A percentile compares a stretch with the other conserved stretches of the same genome.
phyloP scores from a whole-genome alignment of 2,113 vertebrate species.

The Octodon degus region DNA sequence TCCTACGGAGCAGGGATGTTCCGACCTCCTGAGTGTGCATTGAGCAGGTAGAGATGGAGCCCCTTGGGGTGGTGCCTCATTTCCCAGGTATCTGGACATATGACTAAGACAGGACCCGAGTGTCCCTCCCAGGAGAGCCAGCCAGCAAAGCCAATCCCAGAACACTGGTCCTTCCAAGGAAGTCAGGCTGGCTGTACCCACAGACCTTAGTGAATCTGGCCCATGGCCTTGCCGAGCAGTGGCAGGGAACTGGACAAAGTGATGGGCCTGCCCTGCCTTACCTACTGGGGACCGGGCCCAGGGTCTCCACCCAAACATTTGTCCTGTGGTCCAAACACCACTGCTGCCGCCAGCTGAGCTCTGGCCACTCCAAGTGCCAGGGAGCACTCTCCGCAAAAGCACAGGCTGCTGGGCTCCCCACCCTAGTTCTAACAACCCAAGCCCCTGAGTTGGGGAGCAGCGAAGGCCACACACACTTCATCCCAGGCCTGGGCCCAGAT shows the following conservation, averaged over 20 bases:
- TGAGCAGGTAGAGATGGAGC: background rate
- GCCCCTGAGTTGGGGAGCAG: background rate
- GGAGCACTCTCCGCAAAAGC: background rate
- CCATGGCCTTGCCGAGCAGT: background rate
- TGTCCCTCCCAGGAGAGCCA: constrained; percentile 7
- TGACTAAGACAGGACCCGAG: background rate
- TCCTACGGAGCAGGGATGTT: background rate
- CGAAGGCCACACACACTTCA: constrained; percentile 30
- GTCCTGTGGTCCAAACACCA: background rate
- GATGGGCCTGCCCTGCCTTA: background rate
- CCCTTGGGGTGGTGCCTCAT: background rate
- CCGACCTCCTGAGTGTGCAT: constrained; percentile 31
- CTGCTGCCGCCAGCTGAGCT: background rate
- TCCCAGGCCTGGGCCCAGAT: background rate
- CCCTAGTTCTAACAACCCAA: background rate
- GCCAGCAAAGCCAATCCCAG: background rate
- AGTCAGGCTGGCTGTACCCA: background rate
- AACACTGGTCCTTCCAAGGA: background rate
- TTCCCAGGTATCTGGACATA: background rate
- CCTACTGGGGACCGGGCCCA: background rate
- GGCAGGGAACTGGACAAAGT: background rate
- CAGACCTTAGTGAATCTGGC: background rate
- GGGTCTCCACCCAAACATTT: background rate
- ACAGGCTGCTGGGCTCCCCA: background rate
- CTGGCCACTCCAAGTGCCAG: background rate